Base-by-base conservation (phyloP, 1,140 invertebrate genomes). In the Metaphire vulgaris region DNA sequence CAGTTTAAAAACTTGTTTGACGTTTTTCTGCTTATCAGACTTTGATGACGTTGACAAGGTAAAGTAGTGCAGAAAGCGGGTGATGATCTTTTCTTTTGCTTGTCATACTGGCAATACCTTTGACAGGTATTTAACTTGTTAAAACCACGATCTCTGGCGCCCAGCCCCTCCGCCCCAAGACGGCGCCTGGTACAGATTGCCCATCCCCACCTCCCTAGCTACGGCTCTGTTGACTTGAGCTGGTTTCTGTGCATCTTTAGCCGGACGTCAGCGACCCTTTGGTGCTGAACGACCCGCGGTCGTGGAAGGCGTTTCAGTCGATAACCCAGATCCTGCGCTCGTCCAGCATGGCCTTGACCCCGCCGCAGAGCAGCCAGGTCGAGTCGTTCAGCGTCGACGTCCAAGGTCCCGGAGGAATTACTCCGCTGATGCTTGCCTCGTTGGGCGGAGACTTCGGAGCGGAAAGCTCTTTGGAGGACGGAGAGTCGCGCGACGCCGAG, bases 341-440 rank as follows among this genome's bases (percentile, higher is more conserved):
- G 21, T 56, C 41, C 41, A 56, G 6, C 41, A 21, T 56, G 41
- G 41, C 41, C 41, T 56, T 56, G 41, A 56, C 41, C 41, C 41
- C 41, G 41, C 41, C 41, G 21, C 41, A 56, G 41, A 56, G 41
- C 41, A 21, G 21, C 41, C 41, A 6, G 6, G 21, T 56, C 41
- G 41, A 56, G 21, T 56, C 41, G 21, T 56, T 56, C 41, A 56
- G 21, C 21, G 41, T 85, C 1, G 80, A 85, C 78, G 82, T 82
- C 14, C 70, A 82, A 77, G 83, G 83, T 30, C 82, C 82, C 32
- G 82, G 92, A 78, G 96, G 96, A 0, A 92, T 96, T 86, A 98
- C 96, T 0, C 95, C 96, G 0, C 88, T 98, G 0, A 98, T 98
- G 96, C 91, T 97, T 12, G 95, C 95, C 0, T 92, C 95, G 91